These are phyloP conservation scores for Bovichtus variegatus DNA, from an alignment of 2,797 vertebrate species.

Conservation along the genomic window DNA sequence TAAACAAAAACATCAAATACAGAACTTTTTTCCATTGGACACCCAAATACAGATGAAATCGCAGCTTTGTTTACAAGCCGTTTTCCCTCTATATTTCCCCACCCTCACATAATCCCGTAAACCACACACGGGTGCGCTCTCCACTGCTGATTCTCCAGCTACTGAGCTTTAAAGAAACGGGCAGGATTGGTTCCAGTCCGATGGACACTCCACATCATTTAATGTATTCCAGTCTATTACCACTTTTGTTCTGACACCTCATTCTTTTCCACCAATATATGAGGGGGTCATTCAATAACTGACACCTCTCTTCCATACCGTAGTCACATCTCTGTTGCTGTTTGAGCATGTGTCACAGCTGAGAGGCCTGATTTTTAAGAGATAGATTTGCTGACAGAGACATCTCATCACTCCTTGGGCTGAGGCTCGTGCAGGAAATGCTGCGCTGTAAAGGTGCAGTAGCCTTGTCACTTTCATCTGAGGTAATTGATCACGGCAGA, in stretches of 20 bases:
- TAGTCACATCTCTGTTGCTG: slow-evolving; percentile 85
- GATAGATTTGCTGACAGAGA: slow-evolving; percentile 87
- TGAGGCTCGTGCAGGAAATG: slow-evolving; percentile 73
- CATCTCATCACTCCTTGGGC: slow-evolving; percentile 80
- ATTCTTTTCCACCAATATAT: slow-evolving; percentile 84
- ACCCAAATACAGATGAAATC: slow-evolving; percentile 31
- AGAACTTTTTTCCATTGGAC: neutral
- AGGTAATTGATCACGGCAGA: slow-evolving; percentile 86
- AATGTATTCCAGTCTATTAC: slow-evolving; percentile 88
- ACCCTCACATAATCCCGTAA: slow-evolving; percentile 65
- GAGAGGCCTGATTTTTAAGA: slow-evolving; percentile 82
- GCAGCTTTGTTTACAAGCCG: slow-evolving; percentile 50
- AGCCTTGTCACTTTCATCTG: slow-evolving; percentile 84
- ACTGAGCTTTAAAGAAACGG: slow-evolving; percentile 77
- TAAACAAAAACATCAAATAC: neutral
- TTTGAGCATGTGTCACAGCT: slow-evolving; percentile 86
- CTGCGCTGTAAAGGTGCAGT: slow-evolving; percentile 80
- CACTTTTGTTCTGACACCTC: slow-evolving; percentile 85
- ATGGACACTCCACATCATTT: slow-evolving; percentile 82
- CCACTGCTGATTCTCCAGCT: slow-evolving; percentile 60
- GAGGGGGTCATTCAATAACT: slow-evolving; percentile 86
- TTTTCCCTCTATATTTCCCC: slow-evolving; percentile 28
- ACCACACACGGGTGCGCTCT: slow-evolving; percentile 59
- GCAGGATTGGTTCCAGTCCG: slow-evolving; percentile 83
- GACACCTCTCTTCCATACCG: slow-evolving; percentile 85